Base-by-base conservation (phyloP, 2,797 vertebrate genomes). In the Takifugu rubripes region DNA sequence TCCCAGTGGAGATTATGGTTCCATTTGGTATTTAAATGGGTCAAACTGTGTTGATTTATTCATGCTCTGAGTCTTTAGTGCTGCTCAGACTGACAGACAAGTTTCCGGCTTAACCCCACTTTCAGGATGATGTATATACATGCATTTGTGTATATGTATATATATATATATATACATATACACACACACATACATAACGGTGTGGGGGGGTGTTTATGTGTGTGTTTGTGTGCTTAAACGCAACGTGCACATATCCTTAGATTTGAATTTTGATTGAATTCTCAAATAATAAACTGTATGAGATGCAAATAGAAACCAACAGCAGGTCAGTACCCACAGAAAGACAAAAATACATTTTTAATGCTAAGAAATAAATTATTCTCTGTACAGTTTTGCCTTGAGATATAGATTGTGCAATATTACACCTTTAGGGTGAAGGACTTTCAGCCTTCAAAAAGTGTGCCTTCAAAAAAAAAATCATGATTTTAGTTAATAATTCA, bases 11-110 rank as follows among this genome's bases (percentile, higher is more conserved):
- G 66, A 65, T 43, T 46, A 56, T 74, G 75, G 54, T 75, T 79
- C 75, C 79, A 86, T 87, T 86, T 87, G 85, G 83, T 84, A 87
- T 90, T 89, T 86, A 88, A 89, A 89, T 89, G 87, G 87, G 83
- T 87, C 87, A 88, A 88, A 88, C 80, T 78, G 81, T 68, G 56
- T 72, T 89, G 85, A 88, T 86, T 87, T 89, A 90, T 88, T 90
- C 86, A 88, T 89, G 86, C 71, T 72, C 74, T 48, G 74, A 66
- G 75, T 87, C 75, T 83, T 84, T 78, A 83, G 75, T 77, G 71
- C 69, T 73, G 77, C 78, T 88, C 82, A 75, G 78, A 42, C 82
- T 81, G 79, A 72, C 78, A 86, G 80, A 54, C 64, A 58, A 31
- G 66, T 68, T 69, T 56, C 36, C 46, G 66, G 64, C 84, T 63